Base-by-base conservation (phyloP, 2,113 vertebrate species). In the Muntiacus muntjak region DNA sequence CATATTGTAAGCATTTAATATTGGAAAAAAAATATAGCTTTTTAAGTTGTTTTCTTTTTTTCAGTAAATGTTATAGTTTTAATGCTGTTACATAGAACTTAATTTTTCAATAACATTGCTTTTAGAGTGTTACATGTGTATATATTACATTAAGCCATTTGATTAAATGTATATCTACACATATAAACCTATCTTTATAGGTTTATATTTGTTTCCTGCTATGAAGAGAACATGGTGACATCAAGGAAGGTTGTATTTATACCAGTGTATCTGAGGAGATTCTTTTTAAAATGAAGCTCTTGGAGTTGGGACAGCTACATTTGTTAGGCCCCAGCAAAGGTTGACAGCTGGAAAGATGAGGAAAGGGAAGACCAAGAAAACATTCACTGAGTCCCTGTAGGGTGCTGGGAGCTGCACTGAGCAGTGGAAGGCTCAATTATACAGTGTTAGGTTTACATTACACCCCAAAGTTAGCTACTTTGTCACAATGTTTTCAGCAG, bases 1-100 rank as follows among this genome's bases (percentile, higher is more conserved):
- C 28, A 86, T 87, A 36, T 43, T 95, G 1, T 87, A 94, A 94
- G 81, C 87, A 82, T 91, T 98, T 98, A 87, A 64, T 71, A 57
- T 6, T 81, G 91, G 62, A 60, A 98, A 91, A 87, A 33, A 97
- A 57, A 87, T 81, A 58, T 2, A 54, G 40, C 55, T 94, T 52
- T 94, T 96, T 97, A 81, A 92, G 33, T 58, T 92, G 58, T 54
- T 55, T 16, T 47, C 55, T 78, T 87, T 97, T 94, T 91, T 94
- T 91, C 76, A 87, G 40, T 89, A 96, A 95, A 93, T 97, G 30
- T 25, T 33, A 28, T 45, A 87, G 26, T 78, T 96, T 92, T 97
- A 97, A 95, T 47, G n/a, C 43, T 45, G 21, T 88, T 92, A 91
- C 11, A 17, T n/a, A 55, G 64, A 89, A 83, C 13, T n/a, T 79